Evolutionary conservation across 2,888 invertebrate genomes (phyloP).

Genomic region (Augiades crinisus): DNA sequence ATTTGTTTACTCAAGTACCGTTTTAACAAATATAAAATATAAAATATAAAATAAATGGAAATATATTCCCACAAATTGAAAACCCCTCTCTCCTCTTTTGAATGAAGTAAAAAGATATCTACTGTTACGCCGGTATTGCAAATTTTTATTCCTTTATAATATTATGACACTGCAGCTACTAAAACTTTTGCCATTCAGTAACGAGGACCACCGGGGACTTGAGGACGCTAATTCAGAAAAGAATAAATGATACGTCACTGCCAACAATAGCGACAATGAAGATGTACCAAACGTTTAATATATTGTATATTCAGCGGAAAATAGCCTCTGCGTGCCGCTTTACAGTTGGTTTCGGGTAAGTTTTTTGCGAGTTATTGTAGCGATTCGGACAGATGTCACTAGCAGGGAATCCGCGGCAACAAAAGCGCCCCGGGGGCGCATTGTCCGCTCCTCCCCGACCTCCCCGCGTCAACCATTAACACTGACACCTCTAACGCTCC

Average conservation of each 20-base stretch:
- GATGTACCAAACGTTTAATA: conserved; percentile 46
- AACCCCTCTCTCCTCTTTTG: too few relatives aligned
- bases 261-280: conserved; percentile 68
- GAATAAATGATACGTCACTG: conserved; percentile 70
- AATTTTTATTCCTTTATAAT: conserved; percentile 60
- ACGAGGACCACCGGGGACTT: conserved; percentile 58
- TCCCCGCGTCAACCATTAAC: conserved; percentile 68
- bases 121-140: conserved; percentile 44
- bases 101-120: neutral
- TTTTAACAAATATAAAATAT: too few relatives aligned
- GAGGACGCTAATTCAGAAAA: conserved; percentile 49
- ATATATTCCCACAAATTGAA: too few relatives aligned
- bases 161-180: conserved; percentile 59
- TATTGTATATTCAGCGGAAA: conserved; percentile 62
- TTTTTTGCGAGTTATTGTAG: conserved; percentile 79
- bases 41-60: too few relatives aligned
- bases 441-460: conserved; percentile 64
- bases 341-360: conserved; percentile 66
- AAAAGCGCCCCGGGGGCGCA: conserved; percentile 76
- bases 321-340: conserved; percentile 58
- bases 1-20: too few relatives aligned
- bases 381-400: conserved; percentile 79
- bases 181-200: conserved; percentile 36
- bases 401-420: conserved; percentile 69
- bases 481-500: conserved; percentile 73